These are phyloP conservation scores for Caenorhabditis briggsae DNA, from an alignment of 1,140 invertebrate species.

Conservation along the genomic window DNA sequence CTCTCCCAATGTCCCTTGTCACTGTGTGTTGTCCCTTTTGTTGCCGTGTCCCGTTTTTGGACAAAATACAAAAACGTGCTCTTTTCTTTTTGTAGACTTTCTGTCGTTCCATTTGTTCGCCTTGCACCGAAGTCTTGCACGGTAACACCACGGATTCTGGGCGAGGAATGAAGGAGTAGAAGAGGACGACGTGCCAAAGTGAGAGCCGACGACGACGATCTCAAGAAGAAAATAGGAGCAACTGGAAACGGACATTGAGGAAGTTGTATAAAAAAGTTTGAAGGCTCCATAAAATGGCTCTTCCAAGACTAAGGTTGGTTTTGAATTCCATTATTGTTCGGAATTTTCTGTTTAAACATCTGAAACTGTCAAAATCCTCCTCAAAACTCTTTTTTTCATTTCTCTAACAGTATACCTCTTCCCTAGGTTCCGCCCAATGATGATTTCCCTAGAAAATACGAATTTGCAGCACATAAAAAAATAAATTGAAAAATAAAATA, in stretches of 20 bases:
- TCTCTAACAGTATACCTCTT: too few relatives aligned
- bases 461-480: too few relatives aligned
- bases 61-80: background rate
- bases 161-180: slow-evolving; percentile 48
- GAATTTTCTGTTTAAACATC: too few relatives aligned
- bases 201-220: slow-evolving; percentile 50
- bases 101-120: background rate
- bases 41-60: background rate
- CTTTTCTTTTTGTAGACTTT: background rate
- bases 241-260: background rate
- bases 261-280: background rate
- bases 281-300: slow-evolving; percentile 36
- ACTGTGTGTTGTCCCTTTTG: background rate
- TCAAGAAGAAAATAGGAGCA: slow-evolving; percentile 29
- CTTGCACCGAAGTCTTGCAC: background rate
- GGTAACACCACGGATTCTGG: slow-evolving; percentile 40
- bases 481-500: too few relatives aligned
- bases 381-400: too few relatives aligned
- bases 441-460: too few relatives aligned
- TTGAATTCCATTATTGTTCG: background rate
- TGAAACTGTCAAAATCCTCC: too few relatives aligned
- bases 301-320: slow-evolving; percentile 37
- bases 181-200: slow-evolving; percentile 46
- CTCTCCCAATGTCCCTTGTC: background rate
- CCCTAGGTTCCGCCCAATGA: too few relatives aligned